These are phyloP conservation scores for Mystacides longicornis DNA, from an alignment of 2,888 invertebrate genomes.

Conservation along the genomic window DNA sequence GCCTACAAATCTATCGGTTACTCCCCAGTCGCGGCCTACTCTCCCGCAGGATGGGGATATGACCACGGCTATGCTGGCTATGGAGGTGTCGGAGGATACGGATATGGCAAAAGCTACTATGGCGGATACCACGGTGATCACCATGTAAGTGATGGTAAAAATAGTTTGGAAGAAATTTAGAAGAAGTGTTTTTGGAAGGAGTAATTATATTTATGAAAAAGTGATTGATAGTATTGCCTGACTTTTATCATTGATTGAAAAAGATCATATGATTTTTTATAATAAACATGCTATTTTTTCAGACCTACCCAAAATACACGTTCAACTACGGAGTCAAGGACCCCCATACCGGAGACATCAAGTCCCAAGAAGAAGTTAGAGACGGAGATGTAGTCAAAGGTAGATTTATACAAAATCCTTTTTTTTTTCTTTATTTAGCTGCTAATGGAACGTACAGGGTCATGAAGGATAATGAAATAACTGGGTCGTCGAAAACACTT, in stretches of 20 bases:
- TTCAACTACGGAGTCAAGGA: conserved; percentile 17
- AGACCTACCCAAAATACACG: conserved; percentile 16
- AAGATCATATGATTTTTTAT: neutral
- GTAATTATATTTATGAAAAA: no score
- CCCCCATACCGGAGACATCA: conserved; percentile 16
- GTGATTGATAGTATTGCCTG: no score
- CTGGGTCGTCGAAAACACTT: no score
- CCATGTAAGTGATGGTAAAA: neutral
- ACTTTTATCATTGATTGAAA: no score
- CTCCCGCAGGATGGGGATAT: neutral
- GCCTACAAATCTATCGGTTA: neutral
- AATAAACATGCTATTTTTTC: neutral
- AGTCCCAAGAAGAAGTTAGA: conserved; percentile 33
- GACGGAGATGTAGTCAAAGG: conserved; percentile 29
- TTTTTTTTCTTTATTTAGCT: no score
- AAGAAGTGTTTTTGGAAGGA: no score
- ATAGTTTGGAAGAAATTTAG: neutral
- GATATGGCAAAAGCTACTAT: no score
- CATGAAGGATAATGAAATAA: no score
- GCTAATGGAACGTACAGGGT: no score
- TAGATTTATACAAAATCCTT: conserved; percentile 4
- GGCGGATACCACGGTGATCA: neutral
- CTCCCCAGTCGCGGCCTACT: neutral
- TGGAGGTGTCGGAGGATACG: neutral
- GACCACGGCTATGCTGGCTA: neutral